phyloP scores from a whole-genome alignment of 2,113 vertebrate genomes.

The Poeciliopsis turrubarensis region DNA sequence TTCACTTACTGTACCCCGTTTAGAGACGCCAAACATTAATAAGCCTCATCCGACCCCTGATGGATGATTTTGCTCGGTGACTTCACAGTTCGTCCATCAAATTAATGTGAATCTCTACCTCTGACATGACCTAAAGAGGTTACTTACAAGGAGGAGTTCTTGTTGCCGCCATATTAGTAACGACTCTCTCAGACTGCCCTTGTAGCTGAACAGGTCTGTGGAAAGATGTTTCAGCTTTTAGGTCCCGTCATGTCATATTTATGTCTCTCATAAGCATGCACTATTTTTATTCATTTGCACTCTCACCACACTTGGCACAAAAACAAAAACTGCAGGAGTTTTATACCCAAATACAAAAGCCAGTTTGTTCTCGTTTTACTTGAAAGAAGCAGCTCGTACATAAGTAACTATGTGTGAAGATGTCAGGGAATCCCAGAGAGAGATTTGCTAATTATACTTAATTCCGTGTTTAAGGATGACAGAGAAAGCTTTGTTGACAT shows the following conservation, averaged over 20 bases:
- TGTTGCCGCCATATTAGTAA: conserved; percentile 14
- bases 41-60: conserved; percentile 12
- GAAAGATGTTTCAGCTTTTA: neutral
- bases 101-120: conserved; percentile 19
- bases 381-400: too few relatives aligned
- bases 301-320: too few relatives aligned
- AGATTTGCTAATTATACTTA: neutral
- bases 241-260: neutral
- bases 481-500: neutral
- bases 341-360: too few relatives aligned
- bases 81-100: conserved; percentile 36
- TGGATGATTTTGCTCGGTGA: conserved; percentile 19
- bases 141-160: conserved; percentile 22
- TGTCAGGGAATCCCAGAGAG: neutral
- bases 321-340: too few relatives aligned
- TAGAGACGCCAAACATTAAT: neutral
- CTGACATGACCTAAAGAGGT: conserved; percentile 16
- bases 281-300: too few relatives aligned
- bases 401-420: too few relatives aligned
- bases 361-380: too few relatives aligned
- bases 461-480: neutral
- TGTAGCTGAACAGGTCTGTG: neutral
- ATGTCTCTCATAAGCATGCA: neutral
- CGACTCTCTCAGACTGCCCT: conserved; percentile 1
- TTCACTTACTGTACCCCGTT: conserved; percentile 24